Percentiles rank a stretch among this genome's conserved stretches.
Evolutionary conservation across 1,140 invertebrate genomes (phyloP).

Genomic region (Drosophila sturtevanti): DNA sequence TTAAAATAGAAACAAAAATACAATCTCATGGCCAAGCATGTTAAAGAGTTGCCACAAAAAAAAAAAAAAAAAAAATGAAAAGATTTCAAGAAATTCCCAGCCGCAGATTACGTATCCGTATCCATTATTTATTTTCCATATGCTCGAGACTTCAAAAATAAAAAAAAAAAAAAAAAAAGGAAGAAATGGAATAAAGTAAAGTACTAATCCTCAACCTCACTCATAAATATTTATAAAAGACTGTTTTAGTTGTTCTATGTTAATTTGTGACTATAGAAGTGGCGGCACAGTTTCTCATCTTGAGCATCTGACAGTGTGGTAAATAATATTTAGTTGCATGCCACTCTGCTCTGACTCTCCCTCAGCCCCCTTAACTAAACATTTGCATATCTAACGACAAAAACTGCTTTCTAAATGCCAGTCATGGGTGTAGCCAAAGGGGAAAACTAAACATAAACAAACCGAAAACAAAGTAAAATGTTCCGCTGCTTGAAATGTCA

Average conservation of each 20-base stretch:
- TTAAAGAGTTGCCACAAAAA: not conserved
- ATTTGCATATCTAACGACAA: slow-evolving; percentile 80
- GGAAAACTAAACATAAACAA: not conserved
- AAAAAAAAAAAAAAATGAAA: no score
- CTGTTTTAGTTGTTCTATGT: slow-evolving; percentile 75
- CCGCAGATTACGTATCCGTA: no score
- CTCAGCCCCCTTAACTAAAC: slow-evolving; percentile 1
- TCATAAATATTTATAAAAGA: slow-evolving; percentile 74
- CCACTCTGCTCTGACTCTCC: slow-evolving; percentile 30
- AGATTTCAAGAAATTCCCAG: no score
- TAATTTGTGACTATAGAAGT: slow-evolving; percentile 65
- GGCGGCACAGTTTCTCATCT: slow-evolving; percentile 63
- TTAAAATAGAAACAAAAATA: not conserved
- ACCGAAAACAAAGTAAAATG: not conserved
- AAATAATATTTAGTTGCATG: slow-evolving; percentile 74
- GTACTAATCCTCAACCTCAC: slow-evolving; percentile 37
- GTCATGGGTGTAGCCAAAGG: not conserved
- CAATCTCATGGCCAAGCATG: not conserved
- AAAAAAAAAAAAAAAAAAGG: slow-evolving; percentile 19
- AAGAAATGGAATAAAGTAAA: slow-evolving; percentile 9
- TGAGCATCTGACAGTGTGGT: slow-evolving; percentile 74
- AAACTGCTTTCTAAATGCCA: slow-evolving; percentile 50
- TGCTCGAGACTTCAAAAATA: not conserved
- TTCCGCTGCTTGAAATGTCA: no score
- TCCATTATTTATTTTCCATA: not conserved